These are phyloP conservation scores for Metallyticus violacea DNA, from an alignment of 2,888 invertebrate genomes.

Conservation along the genomic window DNA sequence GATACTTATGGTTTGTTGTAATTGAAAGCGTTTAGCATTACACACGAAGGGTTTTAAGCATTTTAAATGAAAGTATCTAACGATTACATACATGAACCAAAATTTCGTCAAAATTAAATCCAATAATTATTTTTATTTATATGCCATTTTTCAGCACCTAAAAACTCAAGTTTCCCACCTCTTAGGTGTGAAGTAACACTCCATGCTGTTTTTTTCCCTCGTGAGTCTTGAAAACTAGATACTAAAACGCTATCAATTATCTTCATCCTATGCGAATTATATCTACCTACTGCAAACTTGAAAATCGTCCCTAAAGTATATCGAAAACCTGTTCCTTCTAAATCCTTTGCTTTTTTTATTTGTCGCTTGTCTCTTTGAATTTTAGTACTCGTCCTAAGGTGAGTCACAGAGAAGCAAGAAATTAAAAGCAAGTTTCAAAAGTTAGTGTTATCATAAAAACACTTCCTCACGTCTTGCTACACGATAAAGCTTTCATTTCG, in stretches of 20 bases:
- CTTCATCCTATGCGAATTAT: background rate
- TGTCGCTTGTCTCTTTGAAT: background rate
- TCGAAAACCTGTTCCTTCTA: background rate
- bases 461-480: background rate
- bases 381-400: background rate
- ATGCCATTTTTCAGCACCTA: too few relatives aligned
- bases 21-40: too few relatives aligned
- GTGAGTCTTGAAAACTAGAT: background rate
- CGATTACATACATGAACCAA: too few relatives aligned
- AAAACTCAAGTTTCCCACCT: too few relatives aligned
- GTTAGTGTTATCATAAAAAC: background rate
- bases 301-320: background rate
- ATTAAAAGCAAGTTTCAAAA: background rate
- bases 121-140: too few relatives aligned
- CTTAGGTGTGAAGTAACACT: too few relatives aligned
- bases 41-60: too few relatives aligned
- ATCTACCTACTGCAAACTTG: background rate
- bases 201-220: background rate
- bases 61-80: too few relatives aligned
- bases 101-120: too few relatives aligned
- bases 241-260: background rate
- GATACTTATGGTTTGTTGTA: too few relatives aligned
- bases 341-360: background rate
- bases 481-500: slow-evolving; percentile 17
- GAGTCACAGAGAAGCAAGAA: background rate